Conservation (phyloP, 2,113 vertebrate species). For the Zosterops japonicus region DNA sequence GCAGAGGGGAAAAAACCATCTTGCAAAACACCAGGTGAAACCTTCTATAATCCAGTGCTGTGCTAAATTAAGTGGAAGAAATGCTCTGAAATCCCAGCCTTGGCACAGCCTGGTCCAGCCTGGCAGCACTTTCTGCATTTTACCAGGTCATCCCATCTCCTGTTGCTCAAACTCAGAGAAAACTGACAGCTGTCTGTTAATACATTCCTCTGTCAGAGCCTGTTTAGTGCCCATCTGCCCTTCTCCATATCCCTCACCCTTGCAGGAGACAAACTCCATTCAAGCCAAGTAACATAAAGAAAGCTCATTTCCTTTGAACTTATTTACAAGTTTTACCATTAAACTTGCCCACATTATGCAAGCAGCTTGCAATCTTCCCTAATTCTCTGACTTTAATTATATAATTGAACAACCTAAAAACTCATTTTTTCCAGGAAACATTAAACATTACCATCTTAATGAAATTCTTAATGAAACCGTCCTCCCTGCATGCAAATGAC, state of each 20-base stretch:
- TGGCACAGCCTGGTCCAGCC: background rate
- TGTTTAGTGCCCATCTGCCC: background rate
- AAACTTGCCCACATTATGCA: constrained; percentile 77
- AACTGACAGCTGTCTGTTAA: background rate
- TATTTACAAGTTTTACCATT: constrained; percentile 81
- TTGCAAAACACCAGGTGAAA: background rate
- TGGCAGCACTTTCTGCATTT: background rate
- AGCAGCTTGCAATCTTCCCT: constrained; percentile 79
- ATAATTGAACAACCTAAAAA: constrained; percentile 80
- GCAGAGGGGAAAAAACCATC: background rate
- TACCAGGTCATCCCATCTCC: background rate
- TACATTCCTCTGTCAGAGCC: background rate
- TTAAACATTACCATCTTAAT: constrained; percentile 86
- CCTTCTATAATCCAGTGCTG: background rate
- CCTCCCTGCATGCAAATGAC: constrained; percentile 81
- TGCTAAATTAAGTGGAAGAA: background rate
- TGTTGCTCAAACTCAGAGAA: background rate
- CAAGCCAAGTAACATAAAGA: constrained; percentile 19
- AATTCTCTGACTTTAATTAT: constrained; percentile 83
- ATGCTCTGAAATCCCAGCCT: background rate
- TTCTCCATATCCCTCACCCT: background rate
- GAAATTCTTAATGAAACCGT: constrained; percentile 85
- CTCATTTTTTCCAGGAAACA: constrained; percentile 84
- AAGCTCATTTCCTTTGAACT: constrained; percentile 67
- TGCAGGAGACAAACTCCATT: background rate